Evolutionary conservation across 2,113 vertebrate genomes (phyloP).

Genomic region (Origma solitaria): DNA sequence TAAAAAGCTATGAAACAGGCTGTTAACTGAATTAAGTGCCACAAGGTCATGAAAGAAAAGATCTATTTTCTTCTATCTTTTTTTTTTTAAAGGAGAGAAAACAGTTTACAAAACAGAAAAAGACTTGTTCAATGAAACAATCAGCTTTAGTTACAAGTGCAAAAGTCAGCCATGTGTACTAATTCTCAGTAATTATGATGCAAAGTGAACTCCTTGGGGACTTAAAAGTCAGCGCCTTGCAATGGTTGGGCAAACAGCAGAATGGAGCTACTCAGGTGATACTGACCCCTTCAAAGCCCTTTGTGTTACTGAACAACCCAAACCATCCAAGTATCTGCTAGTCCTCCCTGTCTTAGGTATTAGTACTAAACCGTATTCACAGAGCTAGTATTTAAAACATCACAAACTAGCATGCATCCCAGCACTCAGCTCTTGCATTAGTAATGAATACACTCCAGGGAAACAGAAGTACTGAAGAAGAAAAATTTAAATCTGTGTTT

Average conservation of each 20-base stretch:
- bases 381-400: not conserved
- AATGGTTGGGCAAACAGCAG: conserved; percentile 68
- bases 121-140: conserved; percentile 70
- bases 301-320: conserved; percentile 41
- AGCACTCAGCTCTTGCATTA: not conserved
- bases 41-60: conserved; percentile 34
- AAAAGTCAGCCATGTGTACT: conserved; percentile 77
- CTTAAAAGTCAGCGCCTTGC: conserved; percentile 72
- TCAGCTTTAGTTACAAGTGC: conserved; percentile 78
- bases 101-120: conserved; percentile 73
- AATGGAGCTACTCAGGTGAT: conserved; percentile 54
- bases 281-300: conserved; percentile 52
- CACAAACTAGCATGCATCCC: not conserved
- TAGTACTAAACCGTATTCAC: not conserved
- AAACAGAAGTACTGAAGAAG: not conserved
- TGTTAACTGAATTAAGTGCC: conserved; percentile 44
- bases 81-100: conserved; percentile 32
- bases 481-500: not conserved
- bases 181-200: conserved; percentile 86
- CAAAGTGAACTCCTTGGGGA: conserved; percentile 77
- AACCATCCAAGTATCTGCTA: not conserved
- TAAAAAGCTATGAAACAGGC: conserved; percentile 38
- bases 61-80: not conserved
- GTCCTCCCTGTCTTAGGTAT: not conserved
- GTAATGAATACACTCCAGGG: not conserved